Percentiles rank a stretch among this genome's conserved stretches.
phyloP scores from a whole-genome alignment of 2,888 invertebrate genomes.

The Drosophila paramelanica region DNA sequence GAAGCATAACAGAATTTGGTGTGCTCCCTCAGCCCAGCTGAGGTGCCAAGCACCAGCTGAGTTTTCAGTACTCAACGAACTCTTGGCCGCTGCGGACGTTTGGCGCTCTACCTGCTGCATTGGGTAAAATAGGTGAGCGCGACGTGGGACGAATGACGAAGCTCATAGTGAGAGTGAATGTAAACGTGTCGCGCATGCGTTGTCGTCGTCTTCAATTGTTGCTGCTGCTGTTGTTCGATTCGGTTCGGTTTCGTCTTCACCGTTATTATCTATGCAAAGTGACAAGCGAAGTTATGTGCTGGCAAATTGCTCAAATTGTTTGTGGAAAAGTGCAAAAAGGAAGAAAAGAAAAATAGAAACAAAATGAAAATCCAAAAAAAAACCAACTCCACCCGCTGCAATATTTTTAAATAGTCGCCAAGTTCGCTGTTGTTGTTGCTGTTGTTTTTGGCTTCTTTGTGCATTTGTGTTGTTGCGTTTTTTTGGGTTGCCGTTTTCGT shows the following conservation, averaged over 20 bases:
- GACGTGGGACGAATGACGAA: slow-evolving; percentile 14
- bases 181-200: slow-evolving; percentile 80
- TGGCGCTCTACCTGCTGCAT: slow-evolving; percentile 37
- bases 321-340: slow-evolving; percentile 51
- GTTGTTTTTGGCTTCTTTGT: slow-evolving; percentile 42
- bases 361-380: slow-evolving; percentile 1
- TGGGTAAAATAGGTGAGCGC: slow-evolving; percentile 42
- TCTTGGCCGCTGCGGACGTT: slow-evolving; percentile 78
- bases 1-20: slow-evolving; percentile 26
- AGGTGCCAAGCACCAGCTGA: slow-evolving; percentile 56
- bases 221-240: slow-evolving; percentile 28
- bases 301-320: slow-evolving; percentile 61
- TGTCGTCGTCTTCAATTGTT: slow-evolving; percentile 31
- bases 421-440: slow-evolving; percentile 31
- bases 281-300: slow-evolving; percentile 59
- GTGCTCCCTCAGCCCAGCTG: slow-evolving; percentile 60
- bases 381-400: slow-evolving; percentile 59
- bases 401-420: slow-evolving; percentile 42
- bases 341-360: slow-evolving; percentile 28
- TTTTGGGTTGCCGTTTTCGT: slow-evolving; percentile 61
- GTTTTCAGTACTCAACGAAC: slow-evolving; percentile 80
- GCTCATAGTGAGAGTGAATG: slow-evolving; percentile 73
- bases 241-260: slow-evolving; percentile 66
- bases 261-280: slow-evolving; percentile 71
- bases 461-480: slow-evolving; percentile 33